Evolutionary conservation across 2,888 invertebrate species (phyloP), one percentile per base, ranked within the genome.

Genomic region (Tineola bisselliella): DNA sequence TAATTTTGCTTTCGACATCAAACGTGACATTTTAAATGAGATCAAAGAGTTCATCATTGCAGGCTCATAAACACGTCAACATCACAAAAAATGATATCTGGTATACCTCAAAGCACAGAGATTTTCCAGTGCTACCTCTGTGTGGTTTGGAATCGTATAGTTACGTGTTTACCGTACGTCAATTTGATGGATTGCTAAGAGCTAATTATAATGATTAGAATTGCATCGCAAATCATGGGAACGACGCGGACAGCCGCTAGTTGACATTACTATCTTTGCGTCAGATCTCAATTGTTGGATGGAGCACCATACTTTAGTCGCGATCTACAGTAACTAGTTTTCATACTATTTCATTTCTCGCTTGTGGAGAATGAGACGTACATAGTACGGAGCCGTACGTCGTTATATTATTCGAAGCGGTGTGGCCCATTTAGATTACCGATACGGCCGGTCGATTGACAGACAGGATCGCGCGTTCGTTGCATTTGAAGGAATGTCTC

Each of bases 131-230:
- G 48, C 15, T 48, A 3, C 48, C 13, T 17, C 48, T 6, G 13
- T 48, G 8, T 13, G 48, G 48, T 17, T 17, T 13, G 48, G 44
- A 8, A 31, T 31, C 31, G n/a, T n/a, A n/a, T n/a, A n/a, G n/a
- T n/a, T n/a, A n/a, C 25, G 38, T 54, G 54, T 25, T 58, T 58
- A 15, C 18, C 31, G 17, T 31, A 58, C 17, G 11, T 33, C 58
- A 6, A 3, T 58, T 58, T 33, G 58, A 58, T 58, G 13, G 56
- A 58, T 31, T 13, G 83, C 83, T 81, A 77, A 79, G 72, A 71
- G 70, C 81, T 83, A 86, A 86, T 87, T 86, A 84, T 81, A 80
- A 81, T 72, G 76, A 81, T 80, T 84, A 81, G 81, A 83, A 80
- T 73, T 78, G 81, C 77, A 81, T 83, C 77, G 80, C 83, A 82